Conservation (phyloP, 2,113 vertebrate species). For the Leucosticte australis region DNA sequence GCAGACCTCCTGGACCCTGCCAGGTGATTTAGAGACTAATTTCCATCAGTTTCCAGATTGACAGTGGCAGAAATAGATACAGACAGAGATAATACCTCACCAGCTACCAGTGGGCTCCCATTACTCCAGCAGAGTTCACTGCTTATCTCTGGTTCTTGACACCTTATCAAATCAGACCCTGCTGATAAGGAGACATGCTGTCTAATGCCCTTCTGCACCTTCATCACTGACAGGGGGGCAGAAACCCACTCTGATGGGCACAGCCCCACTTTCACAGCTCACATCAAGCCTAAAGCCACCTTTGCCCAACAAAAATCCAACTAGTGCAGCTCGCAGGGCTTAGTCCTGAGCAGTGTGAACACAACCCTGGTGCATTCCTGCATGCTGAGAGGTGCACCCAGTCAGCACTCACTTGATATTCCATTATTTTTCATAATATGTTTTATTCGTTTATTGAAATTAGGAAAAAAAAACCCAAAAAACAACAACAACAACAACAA, state of each 20-base stretch:
- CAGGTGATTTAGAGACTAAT: not conserved
- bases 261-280: not conserved
- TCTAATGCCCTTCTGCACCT: not conserved
- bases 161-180: not conserved
- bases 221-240: not conserved
- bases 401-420: not conserved
- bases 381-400: not conserved
- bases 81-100: not conserved
- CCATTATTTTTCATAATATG: not conserved
- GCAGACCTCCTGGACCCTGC: not conserved
- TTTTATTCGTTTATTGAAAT: not conserved
- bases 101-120: not conserved
- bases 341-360: rapidly evolving
- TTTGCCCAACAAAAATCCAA: not conserved
- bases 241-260: not conserved
- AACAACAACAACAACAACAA: rapidly evolving
- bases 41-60: rapidly evolving
- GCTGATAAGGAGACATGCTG: not conserved
- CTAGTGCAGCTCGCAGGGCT: rapidly evolving
- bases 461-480: not conserved
- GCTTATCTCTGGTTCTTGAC: not conserved
- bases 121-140: not conserved
- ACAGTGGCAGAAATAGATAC: not conserved
- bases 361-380: not conserved
- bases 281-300: not conserved